Evolutionary conservation across 2,797 vertebrate genomes (phyloP).

Genomic region (Arremon aurantiirostris): DNA sequence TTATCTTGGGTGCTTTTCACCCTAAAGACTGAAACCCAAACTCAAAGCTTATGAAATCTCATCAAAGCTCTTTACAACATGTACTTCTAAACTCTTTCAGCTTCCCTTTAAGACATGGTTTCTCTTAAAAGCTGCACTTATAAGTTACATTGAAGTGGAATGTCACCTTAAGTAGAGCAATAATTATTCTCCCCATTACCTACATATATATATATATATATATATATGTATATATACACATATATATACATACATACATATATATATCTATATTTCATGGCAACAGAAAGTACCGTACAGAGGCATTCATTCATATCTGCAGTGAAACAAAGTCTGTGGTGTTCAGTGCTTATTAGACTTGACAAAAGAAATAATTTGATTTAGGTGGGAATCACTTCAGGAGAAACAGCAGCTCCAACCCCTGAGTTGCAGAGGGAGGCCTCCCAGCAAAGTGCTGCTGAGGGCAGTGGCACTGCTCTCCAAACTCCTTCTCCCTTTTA

Average conservation of each 20-base stretch:
- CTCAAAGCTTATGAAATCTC: neutral
- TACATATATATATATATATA: accelerated
- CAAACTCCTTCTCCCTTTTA: neutral
- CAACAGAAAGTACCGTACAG: neutral
- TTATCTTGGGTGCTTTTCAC: neutral
- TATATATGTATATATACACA: accelerated
- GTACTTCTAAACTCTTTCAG: neutral
- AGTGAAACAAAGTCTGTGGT: constrained; percentile 12
- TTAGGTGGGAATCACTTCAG: neutral
- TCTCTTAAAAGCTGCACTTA: constrained; percentile 21
- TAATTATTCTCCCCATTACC: constrained; percentile 17
- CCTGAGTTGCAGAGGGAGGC: neutral
- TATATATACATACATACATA: neutral
- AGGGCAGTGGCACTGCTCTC: neutral
- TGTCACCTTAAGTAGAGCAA: neutral
- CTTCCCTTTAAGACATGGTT: neutral
- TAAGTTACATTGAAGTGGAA: constrained; percentile 44
- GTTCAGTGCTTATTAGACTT: constrained; percentile 12
- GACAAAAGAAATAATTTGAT: constrained; percentile 41
- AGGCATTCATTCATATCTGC: neutral
- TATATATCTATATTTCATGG: neutral
- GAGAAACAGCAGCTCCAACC: neutral
- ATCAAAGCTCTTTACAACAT: neutral
- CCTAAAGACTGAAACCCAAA: neutral
- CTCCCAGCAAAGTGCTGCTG: neutral